Evolutionary conservation across 2,888 invertebrate genomes (phyloP), one percentile per base, ranked within the genome.

Genomic region (Andrena chrysosceles): DNA sequence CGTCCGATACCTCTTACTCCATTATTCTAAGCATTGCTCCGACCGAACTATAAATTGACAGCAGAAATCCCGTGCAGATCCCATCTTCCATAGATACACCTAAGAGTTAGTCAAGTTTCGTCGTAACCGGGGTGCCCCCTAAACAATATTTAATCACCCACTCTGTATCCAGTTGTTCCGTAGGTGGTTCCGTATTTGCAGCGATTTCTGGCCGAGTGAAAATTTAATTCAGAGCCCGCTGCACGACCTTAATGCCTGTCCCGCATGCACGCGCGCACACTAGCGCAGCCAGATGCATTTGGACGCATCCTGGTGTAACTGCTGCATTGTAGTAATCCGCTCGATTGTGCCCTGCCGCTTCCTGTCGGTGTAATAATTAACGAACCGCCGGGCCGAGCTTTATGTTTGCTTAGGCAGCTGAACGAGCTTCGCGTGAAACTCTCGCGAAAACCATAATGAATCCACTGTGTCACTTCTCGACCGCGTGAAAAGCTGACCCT

Each of bases 371-470:
- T 77, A 78, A 76, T 82, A 84, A 85, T 87, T 86, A 79, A 87
- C 85, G 85, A 89, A 86, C 86, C 74, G 74, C 23, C 83, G 81
- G 81, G 74, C 10, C 84, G 49, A 82, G 87, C 90, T 90, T 90
- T 90, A 89, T 90, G 77, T 90, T 90, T 90, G 90, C 84, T 89
- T 90, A 90, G 90, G 86, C 85, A 89, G 88, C 89, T 84, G 90
- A 89, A 89, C 90, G 88, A 67, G 70, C 76, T 75, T 62, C 74
- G 76, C 79, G 80, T 29, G 64, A 59, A 83, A 81, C 83, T 66
- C 67, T 29, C 82, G 75, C 62, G 49, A 71, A 68, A 80, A 80
- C 72, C 42, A 72, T 71, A 72, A 77, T 56, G 77, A 77, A 72
- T 77, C 72, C 20, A 20, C 31, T 60, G 67, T 63, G 81, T 80